Evolutionary conservation across 2,888 invertebrate species (phyloP).

Genomic region (Limulus polyphemus): DNA sequence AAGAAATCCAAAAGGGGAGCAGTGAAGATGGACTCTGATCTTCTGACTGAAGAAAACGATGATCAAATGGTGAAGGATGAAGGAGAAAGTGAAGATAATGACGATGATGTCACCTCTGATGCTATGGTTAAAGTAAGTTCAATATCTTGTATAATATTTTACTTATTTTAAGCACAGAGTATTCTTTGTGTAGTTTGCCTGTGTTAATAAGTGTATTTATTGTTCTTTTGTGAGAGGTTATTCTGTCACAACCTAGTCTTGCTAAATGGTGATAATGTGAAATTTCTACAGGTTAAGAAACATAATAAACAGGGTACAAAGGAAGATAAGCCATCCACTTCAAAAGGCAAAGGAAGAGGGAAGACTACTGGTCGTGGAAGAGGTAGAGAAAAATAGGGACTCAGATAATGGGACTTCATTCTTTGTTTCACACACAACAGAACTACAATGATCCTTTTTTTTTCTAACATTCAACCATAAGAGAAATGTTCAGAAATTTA

Average conservation of each 20-base stretch:
- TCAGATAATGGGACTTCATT: neutral
- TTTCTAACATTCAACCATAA: neutral
- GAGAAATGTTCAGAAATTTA: too few relatives aligned
- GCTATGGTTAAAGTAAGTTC: slow-evolving; percentile 24
- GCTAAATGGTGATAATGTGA: neutral
- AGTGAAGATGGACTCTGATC: neutral
- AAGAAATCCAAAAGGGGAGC: slow-evolving; percentile 28
- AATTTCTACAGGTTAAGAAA: slow-evolving; percentile 12
- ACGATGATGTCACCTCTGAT: slow-evolving; percentile 24
- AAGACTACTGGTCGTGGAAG: slow-evolving; percentile 3
- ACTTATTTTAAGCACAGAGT: neutral
- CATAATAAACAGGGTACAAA: slow-evolving; percentile 8
- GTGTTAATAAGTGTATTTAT: neutral
- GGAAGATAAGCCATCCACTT: slow-evolving; percentile 10
- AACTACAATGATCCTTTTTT: neutral
- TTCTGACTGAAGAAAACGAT: slow-evolving; percentile 9
- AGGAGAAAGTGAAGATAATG: slow-evolving; percentile 25
- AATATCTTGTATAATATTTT: neutral
- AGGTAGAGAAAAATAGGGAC: slow-evolving; percentile 8
- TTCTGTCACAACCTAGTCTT: too few relatives aligned
- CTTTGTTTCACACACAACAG: neutral
- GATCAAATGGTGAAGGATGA: slow-evolving; percentile 6
- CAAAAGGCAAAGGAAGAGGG: slow-evolving; percentile 7
- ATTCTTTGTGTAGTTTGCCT: neutral
- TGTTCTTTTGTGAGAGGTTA: too few relatives aligned